These are phyloP conservation scores for Alexandromys fortis DNA, from an alignment of 2,113 vertebrate species.

Conservation along the genomic window DNA sequence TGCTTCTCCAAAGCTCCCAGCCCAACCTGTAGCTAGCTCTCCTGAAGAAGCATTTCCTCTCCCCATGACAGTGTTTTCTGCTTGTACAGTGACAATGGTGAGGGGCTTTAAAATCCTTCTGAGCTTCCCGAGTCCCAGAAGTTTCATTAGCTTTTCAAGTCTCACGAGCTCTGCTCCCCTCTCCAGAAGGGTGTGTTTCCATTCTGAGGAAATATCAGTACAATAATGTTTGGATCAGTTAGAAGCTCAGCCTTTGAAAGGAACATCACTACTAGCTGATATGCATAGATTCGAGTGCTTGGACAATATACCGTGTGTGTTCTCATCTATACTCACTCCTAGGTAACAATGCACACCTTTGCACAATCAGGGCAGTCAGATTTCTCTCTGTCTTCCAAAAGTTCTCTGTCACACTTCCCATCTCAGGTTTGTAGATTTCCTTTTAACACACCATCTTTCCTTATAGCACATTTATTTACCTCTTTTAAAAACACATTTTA, in stretches of 20 bases:
- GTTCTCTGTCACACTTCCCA: background rate
- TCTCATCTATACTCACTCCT: background rate
- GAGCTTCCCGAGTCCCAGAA: background rate
- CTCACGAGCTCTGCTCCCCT: background rate
- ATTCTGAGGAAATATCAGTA: background rate
- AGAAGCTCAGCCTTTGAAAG: slow-evolving; percentile 24
- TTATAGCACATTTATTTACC: background rate
- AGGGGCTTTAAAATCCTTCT: background rate
- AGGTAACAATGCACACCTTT: background rate
- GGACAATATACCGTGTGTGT: background rate
- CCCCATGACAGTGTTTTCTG: background rate
- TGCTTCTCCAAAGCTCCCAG: background rate
- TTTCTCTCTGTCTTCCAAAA: background rate
- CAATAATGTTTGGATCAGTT: background rate
- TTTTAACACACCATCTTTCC: background rate
- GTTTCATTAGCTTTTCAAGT: background rate
- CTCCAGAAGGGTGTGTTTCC: background rate
- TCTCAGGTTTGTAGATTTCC: background rate
- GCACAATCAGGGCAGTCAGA: background rate
- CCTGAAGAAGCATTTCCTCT: background rate
- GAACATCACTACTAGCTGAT: background rate
- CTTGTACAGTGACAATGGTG: background rate
- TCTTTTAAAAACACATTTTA: background rate
- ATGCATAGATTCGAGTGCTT: background rate
- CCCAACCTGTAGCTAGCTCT: background rate